These are phyloP conservation scores for Pelodytes ibericus DNA, from an alignment of 2,797 vertebrate genomes.

Conservation along the genomic window DNA sequence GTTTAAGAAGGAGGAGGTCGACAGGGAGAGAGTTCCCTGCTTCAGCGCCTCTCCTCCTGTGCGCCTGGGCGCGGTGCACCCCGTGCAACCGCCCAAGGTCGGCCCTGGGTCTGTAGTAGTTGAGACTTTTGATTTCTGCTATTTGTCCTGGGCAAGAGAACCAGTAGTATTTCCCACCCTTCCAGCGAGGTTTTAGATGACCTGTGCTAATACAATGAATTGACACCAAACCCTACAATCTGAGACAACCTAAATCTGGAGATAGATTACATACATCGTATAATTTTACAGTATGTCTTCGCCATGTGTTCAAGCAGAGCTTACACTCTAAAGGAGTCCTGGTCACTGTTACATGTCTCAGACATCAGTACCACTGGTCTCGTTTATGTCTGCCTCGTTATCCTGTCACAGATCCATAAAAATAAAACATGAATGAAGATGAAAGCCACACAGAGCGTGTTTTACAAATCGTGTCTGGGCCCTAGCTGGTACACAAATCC, in stretches of 20 bases:
- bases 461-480: constrained; percentile 37
- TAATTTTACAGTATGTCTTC: not conserved
- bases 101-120: no score
- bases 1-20: no score
- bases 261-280: not conserved
- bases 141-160: not conserved
- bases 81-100: no score
- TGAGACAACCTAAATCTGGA: not conserved
- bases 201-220: constrained; percentile 19
- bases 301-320: constrained; percentile 1
- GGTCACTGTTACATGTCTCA: constrained; percentile 12
- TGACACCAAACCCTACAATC: not conserved
- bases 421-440: constrained; percentile 28
- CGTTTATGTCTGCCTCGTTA: constrained; percentile 33
- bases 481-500: constrained; percentile 50
- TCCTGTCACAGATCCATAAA: constrained; percentile 43
- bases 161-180: no score
- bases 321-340: not conserved
- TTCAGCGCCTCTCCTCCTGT: no score
- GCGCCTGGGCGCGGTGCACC: no score
- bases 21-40: no score
- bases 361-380: not conserved
- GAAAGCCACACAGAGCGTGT: constrained; percentile 20
- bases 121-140: no score
- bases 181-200: no score